Evolutionary conservation across 2,888 invertebrate genomes (phyloP), one percentile per base, ranked within the genome.

Genomic region (Schizotus pectinicornis): DNA sequence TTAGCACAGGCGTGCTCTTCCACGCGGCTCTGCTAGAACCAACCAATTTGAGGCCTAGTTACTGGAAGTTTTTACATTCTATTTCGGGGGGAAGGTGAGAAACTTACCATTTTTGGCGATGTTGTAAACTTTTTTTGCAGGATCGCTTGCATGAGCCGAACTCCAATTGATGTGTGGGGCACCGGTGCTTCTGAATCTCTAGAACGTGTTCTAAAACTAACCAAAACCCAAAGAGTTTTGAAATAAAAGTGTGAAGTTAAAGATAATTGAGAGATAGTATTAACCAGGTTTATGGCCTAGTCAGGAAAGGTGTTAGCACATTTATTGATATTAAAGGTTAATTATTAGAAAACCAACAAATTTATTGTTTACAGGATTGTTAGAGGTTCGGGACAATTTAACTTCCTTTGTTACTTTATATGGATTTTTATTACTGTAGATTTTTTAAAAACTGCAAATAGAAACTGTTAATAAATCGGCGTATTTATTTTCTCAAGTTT

Each of bases 1-100:
- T 91, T 59, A 89, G 90, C 64, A 92, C 92, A 3, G 89, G 90
- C 7, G 80, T 89, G 60, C 82, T 92, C 34, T 91, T 92, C 75
- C 91, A 92, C 78, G 87, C 87, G 5, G 91, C 89, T 49, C 85
- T 92, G 34, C 71, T 92, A 57, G 94, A 94, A 75, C 91, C 93
- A 0, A 88, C 88, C 56, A 88, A 88, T 72, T 77, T 94, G 62
- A 82, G 93, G 63, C 83, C 87, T n/a, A 91, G 91, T 52, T 94
- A 94, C 78, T 92, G 89, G 85, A 90, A 88, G 74, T 94, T 94
- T 77, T 80, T 94, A 37, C 84, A 86, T 63, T 84, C 84, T 58
- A 82, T 92, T 61, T 93, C 93, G 0, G 90, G 89, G 38, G 87
- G 85, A 76, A 82, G 87, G 86, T 85, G 73, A 3, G 22, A 22